Conservation (phyloP, 2,113 vertebrate genomes). For the Zapus hudsonius region DNA sequence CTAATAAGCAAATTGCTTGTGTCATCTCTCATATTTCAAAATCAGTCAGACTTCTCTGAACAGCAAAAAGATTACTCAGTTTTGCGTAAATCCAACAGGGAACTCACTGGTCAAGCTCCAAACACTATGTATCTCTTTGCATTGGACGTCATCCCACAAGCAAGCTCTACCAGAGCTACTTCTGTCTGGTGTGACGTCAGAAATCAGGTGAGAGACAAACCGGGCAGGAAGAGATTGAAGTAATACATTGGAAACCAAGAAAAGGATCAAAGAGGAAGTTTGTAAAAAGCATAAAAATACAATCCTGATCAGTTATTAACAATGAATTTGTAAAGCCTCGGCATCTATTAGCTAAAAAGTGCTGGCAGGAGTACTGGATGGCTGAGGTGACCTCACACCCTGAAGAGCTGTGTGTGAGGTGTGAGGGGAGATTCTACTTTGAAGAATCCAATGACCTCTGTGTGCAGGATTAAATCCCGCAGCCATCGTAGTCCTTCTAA, state of each 20-base stretch:
- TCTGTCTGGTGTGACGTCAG: not conserved
- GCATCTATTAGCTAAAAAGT: not conserved
- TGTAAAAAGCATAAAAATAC: not conserved
- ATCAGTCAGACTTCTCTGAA: not conserved
- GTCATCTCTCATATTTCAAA: not conserved
- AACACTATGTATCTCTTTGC: not conserved
- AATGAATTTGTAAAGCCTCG: too few relatives aligned
- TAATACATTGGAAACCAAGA: not conserved
- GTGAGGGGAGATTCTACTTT: not conserved
- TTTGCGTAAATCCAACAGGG: too few relatives aligned
- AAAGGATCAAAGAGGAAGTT: not conserved
- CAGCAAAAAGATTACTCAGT: not conserved
- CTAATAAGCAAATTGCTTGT: not conserved
- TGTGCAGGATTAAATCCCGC: not conserved
- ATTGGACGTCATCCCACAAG: not conserved
- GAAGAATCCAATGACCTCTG: not conserved
- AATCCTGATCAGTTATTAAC: not conserved
- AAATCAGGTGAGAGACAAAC: not conserved
- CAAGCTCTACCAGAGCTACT: not conserved
- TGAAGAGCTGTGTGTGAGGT: not conserved
- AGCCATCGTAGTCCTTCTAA: constrained; percentile 11
- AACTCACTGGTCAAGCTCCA: not conserved
- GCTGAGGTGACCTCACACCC: too few relatives aligned
- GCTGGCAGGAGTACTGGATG: not conserved
- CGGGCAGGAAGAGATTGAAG: too few relatives aligned